Base-by-base conservation (phyloP, 1,140 invertebrate species). In the Nymphalis io region DNA sequence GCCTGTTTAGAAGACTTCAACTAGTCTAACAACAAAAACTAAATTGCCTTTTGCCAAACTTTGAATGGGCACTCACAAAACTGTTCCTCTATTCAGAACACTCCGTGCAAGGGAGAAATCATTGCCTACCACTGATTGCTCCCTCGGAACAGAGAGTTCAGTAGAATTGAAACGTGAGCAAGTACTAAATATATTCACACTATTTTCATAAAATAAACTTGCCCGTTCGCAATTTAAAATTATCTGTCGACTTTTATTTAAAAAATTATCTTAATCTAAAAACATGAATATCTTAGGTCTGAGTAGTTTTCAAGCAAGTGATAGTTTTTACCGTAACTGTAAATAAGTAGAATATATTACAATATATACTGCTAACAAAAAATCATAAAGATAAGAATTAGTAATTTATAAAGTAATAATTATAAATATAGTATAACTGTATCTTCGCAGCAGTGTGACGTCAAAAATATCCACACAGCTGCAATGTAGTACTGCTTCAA, bases 81-180 rank as follows among this genome's bases (percentile, higher is more conserved):
- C 60, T 57, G 61, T 55, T 21, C 60, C 59, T 64, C 60, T 64
- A 63, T 62, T 58, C 53, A 70, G 46, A 68, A 55, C 60, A 58
- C 63, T 64, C 66, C 57, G 59, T 55, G 60, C 46, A 55, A 60
- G 61, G 70, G 63, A 46, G 40, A 12, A 67, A 64, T 70, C 71
- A 73, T 76, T 76, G 73, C 60, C 74, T 65, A 40, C 65, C 71
- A 68, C 64, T 76, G 72, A 76, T 79, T 79, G 74, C 60, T 74
- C 13, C 15, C 51, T 55, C 51, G 21, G 51, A 55, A 55, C 21
- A 55, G 4, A 11, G 23, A 55, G 3, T 8, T 15, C 11, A 27
- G 3, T 55, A 55, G 51, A 55, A 55, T 6, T 23, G 20, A 55
- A 10, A 55, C 23, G 51, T 55, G 13, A 5, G 2, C 5, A 55